Base-by-base conservation (phyloP, 2,888 invertebrate genomes). In the Drosophila cognata region DNA sequence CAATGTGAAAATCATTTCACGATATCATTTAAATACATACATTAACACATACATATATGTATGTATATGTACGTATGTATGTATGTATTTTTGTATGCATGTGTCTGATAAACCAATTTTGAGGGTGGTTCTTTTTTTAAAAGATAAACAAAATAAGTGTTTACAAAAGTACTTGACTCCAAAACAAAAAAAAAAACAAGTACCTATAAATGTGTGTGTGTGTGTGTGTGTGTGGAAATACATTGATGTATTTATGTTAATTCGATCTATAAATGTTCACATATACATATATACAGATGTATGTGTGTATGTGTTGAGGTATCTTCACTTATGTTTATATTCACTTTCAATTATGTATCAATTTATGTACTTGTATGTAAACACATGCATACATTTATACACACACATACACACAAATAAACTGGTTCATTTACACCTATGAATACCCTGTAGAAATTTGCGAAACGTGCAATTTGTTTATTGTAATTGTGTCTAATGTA, bases 101-200 rank as follows among this genome's bases (percentile, higher is more conserved):
- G 46, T 41, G 41, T 57, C 29, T 50, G 50, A 50, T 60, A 70
- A 51, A 46, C 43, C 38, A 56, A 35, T 70, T 67, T 70, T 62
- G 57, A 57, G 71, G 62, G 71, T 53, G 71, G 46, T 25, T 46
- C 16, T 29, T 56, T 56, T 53, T 56, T 61, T 62, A 36, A 55
- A 46, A 57, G 63, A 71, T 72, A 71, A 71, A 71, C 72, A 71
- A 48, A 50, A 59, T 59, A 59, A 63, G 36, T 71, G 71, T 72
- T 72, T 71, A 71, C 57, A 31, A 53, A 62, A 71, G 58, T 18
- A 71, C 71, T 71, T 71, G 71, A 71, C 35, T 63, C 35, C 16
- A 33, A 62, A 62, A 28, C 18, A 25, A 55, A 2, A n/a, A 55
- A 53, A 55, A 36, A 55, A 25, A 38, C 18, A 18, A 46, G 13